Conservation (phyloP, 2,113 vertebrate genomes). For the Seriola aureovittata region DNA sequence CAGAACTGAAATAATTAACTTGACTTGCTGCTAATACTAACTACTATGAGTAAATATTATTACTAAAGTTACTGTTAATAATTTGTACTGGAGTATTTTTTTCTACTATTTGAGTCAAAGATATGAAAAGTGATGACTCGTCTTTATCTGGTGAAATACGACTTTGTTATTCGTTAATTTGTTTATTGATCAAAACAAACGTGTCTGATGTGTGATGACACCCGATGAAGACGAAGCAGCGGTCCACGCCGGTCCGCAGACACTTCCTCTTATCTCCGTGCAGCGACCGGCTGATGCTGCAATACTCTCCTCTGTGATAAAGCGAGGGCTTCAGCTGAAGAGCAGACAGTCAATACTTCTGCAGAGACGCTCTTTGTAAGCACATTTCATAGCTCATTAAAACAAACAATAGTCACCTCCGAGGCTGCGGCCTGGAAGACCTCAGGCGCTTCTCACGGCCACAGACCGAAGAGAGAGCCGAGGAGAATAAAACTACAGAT, state of each 20-base stretch:
- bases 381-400: conserved; percentile 62
- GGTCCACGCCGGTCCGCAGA: not conserved
- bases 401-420: conserved; percentile 34
- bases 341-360: conserved; percentile 41
- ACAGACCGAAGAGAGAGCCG: conserved; percentile 19
- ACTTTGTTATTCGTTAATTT: not conserved
- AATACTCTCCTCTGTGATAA: conserved; percentile 5
- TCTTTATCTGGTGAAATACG: not conserved
- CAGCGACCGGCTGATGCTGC: conserved; percentile 48
- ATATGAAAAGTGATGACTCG: no score
- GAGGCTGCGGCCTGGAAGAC: conserved; percentile 23
- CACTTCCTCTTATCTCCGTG: not conserved
- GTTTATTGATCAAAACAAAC: not conserved
- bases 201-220: not conserved
- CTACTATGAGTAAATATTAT: no score
- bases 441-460: not conserved
- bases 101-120: no score
- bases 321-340: conserved; percentile 36
- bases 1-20: no score
- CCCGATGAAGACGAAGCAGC: not conserved
- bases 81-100: no score
- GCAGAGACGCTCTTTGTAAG: conserved; percentile 43
- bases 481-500: conserved; percentile 30
- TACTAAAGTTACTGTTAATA: no score
- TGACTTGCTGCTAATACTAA: no score